Conservation (phyloP, 2,888 invertebrate genomes). For the Chaetogeoica ovagalla region DNA sequence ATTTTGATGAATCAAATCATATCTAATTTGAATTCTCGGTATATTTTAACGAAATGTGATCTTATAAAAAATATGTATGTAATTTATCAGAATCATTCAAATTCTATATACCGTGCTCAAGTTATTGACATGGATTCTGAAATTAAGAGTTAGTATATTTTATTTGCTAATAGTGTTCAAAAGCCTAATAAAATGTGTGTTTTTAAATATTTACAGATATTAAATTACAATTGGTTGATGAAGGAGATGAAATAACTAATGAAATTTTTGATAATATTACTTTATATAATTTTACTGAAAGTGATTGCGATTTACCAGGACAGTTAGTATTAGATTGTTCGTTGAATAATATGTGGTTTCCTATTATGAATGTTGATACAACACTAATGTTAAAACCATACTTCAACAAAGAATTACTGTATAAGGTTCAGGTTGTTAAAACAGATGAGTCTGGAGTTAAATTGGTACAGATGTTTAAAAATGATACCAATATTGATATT, state of each 20-base stretch:
- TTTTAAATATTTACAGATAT: conserved; percentile 23
- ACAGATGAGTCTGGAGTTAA: conserved; percentile 10
- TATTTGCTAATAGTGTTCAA: neutral
- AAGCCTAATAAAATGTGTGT: neutral
- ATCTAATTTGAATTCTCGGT: neutral
- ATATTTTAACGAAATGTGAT: conserved; percentile 38
- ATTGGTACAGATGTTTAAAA: conserved; percentile 26
- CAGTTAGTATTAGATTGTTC: conserved; percentile 42
- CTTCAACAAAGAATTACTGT: conserved; percentile 4
- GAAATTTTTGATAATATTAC: conserved; percentile 19
- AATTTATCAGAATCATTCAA: conserved; percentile 7
- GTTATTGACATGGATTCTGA: conserved; percentile 30
- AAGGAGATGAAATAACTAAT: conserved; percentile 34
- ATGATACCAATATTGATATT: conserved; percentile 36
- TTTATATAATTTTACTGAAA: conserved; percentile 37
- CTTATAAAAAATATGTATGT: conserved; percentile 43
- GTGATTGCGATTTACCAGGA: conserved; percentile 18
- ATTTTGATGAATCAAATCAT: conserved; percentile 16
- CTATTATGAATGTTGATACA: conserved; percentile 18
- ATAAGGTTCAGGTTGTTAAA: neutral
- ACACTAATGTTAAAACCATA: conserved; percentile 28
- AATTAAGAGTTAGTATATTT: conserved; percentile 30
- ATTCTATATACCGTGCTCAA: conserved; percentile 29
- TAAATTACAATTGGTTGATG: conserved; percentile 31
- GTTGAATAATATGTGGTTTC: conserved; percentile 47